Percentiles rank a stretch among this genome's conserved stretches.
Evolutionary conservation across 1,140 invertebrate genomes (phyloP).

Genomic region (Trissolcus basalis): DNA sequence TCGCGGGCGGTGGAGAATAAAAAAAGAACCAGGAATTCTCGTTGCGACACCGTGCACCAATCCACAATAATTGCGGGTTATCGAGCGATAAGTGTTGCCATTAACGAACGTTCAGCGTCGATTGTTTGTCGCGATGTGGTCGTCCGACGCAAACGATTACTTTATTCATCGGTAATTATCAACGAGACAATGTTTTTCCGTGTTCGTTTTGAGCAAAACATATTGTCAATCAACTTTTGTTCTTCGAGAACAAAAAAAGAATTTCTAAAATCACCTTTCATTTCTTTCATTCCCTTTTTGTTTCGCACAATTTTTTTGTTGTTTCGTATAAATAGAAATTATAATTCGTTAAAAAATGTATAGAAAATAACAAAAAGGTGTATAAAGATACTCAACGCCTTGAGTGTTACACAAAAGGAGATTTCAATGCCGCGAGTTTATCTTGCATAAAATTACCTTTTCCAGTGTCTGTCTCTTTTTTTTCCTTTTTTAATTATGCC

Average conservation of each 20-base stretch:
- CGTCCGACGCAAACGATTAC: conserved; percentile 25
- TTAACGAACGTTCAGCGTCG: conserved; percentile 51
- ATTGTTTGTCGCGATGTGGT: conserved; percentile 53
- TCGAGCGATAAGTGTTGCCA: conserved; percentile 55
- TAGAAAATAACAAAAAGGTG: not conserved
- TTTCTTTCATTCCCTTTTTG: too few species aligned
- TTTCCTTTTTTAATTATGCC: conserved; percentile 1
- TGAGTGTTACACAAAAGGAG: conserved; percentile 49
- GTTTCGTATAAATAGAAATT: too few species aligned
- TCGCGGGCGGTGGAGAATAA: conserved; percentile 17
- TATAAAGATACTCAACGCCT: conserved; percentile 68
- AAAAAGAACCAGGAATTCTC: conserved; percentile 51
- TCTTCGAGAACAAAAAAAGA: too few species aligned
- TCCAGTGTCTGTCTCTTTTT: conserved; percentile 44
- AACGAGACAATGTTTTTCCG: conserved; percentile 19
- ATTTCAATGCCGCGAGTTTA: conserved; percentile 58
- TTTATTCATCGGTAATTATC: conserved; percentile 46
- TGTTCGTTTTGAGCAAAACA: not conserved
- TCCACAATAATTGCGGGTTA: conserved; percentile 55
- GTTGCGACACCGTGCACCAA: conserved; percentile 52
- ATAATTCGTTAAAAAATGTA: not conserved
- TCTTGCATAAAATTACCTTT: conserved; percentile 28
- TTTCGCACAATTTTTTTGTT: too few species aligned
- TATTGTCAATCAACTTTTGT: too few species aligned
- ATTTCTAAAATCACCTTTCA: too few species aligned